Percentiles rank a stretch among this genome's conserved stretches.
Conservation (phyloP, 2,888 invertebrate genomes). For the Acronicta leporina region DNA sequence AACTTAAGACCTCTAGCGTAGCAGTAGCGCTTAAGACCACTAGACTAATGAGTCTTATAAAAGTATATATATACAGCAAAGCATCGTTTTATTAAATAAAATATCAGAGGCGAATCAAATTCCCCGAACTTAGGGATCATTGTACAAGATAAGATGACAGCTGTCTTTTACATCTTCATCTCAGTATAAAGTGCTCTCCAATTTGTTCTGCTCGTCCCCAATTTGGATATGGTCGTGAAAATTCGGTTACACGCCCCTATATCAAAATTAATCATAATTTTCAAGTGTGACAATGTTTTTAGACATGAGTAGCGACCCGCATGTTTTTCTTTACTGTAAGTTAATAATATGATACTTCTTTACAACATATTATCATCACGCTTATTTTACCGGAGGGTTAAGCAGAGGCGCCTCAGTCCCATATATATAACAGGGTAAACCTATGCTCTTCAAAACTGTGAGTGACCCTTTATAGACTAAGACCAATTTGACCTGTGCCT, state of each 20-base stretch:
- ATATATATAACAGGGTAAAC: no score
- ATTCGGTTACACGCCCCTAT: conserved; percentile 51
- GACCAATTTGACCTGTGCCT: no score
- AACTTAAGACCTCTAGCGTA: no score
- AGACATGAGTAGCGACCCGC: conserved; percentile 34
- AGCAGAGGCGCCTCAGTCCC: no score
- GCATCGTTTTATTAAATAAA: no score
- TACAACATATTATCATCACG: no score
- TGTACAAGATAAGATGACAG: conserved; percentile 27
- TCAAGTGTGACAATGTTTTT: conserved; percentile 38
- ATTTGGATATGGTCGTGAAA: conserved; percentile 45
- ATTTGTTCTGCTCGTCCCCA: conserved; percentile 49
- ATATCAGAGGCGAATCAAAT: conserved; percentile 27
- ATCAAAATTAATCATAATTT: conserved; percentile 50
- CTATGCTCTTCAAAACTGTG: no score
- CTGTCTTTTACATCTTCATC: conserved; percentile 20
- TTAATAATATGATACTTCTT: background rate
- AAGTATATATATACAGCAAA: no score
- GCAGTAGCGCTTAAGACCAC: no score
- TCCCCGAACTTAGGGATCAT: conserved; percentile 6
- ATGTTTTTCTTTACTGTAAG: conserved; percentile 11
- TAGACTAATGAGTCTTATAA: no score
- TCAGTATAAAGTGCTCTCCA: conserved; percentile 36
- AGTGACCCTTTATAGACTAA: no score
- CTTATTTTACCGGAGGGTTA: no score